A percentile compares a stretch with the other conserved stretches of the same genome.
Conservation (phyloP, 2,113 vertebrate species). For the Pluvialis apricaria region DNA sequence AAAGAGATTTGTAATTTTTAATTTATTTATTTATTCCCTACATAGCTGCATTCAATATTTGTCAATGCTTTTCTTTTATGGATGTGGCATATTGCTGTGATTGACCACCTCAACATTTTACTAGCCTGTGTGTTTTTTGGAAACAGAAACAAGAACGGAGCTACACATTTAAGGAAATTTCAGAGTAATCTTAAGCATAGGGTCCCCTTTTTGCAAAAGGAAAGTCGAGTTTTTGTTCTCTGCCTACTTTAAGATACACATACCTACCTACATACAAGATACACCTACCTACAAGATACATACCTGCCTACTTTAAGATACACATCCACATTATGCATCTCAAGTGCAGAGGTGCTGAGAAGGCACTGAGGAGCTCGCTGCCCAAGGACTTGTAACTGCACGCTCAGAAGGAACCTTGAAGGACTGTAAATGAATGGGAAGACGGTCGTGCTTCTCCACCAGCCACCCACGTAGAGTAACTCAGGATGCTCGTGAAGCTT, state of each 20-base stretch:
- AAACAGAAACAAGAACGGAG: background rate
- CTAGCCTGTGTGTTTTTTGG: background rate
- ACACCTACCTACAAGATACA: too few species aligned
- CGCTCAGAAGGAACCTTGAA: background rate
- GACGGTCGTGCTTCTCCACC: background rate
- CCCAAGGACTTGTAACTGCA: background rate
- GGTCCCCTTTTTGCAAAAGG: background rate
- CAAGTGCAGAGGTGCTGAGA: background rate
- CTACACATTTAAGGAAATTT: background rate
- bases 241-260: background rate
- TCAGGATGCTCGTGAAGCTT: background rate
- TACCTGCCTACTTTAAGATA: background rate
- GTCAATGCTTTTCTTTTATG: background rate
- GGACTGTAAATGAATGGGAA: background rate
- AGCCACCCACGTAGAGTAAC: background rate
- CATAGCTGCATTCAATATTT: background rate
- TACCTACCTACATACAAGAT: too few species aligned
- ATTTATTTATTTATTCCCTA: constrained; percentile 41
- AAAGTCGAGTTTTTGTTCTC: background rate
- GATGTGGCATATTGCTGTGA: background rate
- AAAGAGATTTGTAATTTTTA: background rate
- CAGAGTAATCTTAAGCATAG: background rate
- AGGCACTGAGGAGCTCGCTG: background rate
- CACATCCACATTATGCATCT: rapidly evolving
- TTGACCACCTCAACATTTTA: background rate